These are phyloP conservation scores for Herminia tarsipennalis DNA, from an alignment of 2,888 invertebrate species.

Conservation along the genomic window DNA sequence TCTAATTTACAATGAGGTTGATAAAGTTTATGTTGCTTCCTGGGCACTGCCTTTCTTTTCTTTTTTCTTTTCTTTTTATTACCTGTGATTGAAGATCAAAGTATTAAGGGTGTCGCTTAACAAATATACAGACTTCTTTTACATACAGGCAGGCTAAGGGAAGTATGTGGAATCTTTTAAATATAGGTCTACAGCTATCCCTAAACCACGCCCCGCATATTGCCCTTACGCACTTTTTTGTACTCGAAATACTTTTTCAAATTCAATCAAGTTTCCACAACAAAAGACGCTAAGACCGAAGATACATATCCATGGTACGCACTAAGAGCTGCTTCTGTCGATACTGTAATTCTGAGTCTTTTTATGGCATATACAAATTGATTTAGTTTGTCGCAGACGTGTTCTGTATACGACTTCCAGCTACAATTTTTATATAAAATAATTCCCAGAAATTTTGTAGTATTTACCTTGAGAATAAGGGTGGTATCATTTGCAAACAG, in stretches of 20 bases:
- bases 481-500: too few species aligned
- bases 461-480: too few species aligned
- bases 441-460: not conserved
- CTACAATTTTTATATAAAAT: not conserved
- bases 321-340: not conserved
- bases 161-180: not conserved
- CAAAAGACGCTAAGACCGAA: too few species aligned
- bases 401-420: not conserved
- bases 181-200: not conserved
- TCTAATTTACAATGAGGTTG: too few species aligned
- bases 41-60: too few species aligned
- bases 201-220: not conserved
- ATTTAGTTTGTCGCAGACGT: not conserved
- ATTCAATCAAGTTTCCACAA: not conserved
- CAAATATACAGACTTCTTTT: too few species aligned
- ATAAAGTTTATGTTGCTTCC: too few species aligned
- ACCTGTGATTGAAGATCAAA: too few species aligned
- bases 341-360: not conserved
- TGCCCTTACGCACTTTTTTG: not conserved
- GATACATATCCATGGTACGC: not conserved
- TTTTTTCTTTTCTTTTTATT: too few species aligned
- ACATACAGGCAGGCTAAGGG: not conserved
- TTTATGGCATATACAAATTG: not conserved
- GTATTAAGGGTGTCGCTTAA: too few species aligned
- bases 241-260: not conserved